Conservation (phyloP, 2,888 invertebrate genomes). For the Clitarchus hookeri region DNA sequence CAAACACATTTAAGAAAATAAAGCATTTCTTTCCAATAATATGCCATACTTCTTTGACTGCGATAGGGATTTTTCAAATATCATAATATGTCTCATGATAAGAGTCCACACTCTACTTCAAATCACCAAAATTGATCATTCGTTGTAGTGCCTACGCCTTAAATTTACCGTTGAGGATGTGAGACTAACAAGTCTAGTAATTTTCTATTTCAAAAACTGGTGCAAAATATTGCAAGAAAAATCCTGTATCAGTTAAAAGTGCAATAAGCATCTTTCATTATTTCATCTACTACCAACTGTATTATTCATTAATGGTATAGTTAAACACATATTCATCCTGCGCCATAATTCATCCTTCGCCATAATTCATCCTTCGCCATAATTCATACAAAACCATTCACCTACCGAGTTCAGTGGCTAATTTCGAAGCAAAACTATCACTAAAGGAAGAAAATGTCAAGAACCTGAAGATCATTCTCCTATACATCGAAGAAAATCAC, state of each 20-base stretch:
- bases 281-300: constrained; percentile 10
- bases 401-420: neutral
- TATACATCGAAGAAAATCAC: constrained; percentile 15
- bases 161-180: neutral
- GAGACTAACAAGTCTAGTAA: neutral
- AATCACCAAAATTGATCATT: neutral
- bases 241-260: neutral
- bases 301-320: neutral
- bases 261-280: neutral
- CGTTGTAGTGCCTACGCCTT: neutral
- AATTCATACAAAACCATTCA: neutral
- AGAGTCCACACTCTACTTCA: neutral
- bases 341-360: too few species aligned
- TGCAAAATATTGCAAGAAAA: neutral
- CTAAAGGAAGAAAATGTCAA: constrained; percentile 20
- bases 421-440: neutral
- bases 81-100: constrained; percentile 17
- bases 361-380: neutral
- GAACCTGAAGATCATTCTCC: constrained; percentile 16
- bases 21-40: neutral
- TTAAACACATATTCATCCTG: neutral
- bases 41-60: constrained; percentile 3
- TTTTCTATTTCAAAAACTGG: neutral
- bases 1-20: neutral
- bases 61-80: neutral